These are phyloP conservation scores for Pissodes strobi DNA, from an alignment of 1,140 invertebrate genomes.

Conservation along the genomic window DNA sequence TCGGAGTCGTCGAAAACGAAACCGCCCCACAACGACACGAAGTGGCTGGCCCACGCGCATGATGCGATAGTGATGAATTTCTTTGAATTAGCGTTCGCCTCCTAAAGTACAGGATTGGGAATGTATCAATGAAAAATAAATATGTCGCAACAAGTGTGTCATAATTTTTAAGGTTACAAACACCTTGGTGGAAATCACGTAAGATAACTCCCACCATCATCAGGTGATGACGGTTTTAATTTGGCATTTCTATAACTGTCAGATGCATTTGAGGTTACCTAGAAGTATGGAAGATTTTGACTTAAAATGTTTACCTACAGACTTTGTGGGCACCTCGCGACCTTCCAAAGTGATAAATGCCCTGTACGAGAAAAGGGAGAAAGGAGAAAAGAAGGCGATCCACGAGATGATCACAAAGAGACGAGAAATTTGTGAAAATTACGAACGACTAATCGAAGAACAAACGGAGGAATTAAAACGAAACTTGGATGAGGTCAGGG, in stretches of 20 bases:
- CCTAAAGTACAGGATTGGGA: no score
- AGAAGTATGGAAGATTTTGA: conserved; percentile 10
- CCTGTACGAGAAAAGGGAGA: conserved; percentile 11
- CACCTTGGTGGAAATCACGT: no score
- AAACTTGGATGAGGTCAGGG: not conserved
- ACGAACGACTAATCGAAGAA: not conserved
- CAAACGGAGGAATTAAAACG: not conserved
- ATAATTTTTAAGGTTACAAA: no score
- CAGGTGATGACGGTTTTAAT: no score
- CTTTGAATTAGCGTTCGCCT: conserved; percentile 24
- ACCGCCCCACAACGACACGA: conserved; percentile 68
- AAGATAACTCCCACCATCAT: no score
- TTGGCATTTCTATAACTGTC: no score
- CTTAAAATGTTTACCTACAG: conserved; percentile 13
- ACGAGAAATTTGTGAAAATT: conserved; percentile 17
- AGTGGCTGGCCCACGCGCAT: conserved; percentile 55
- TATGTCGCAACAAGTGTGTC: no score
- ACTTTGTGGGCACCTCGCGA: conserved; percentile 21
- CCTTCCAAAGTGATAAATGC: conserved; percentile 16
- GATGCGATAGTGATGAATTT: conserved; percentile 46
- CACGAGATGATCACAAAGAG: not conserved
- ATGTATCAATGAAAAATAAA: no score
- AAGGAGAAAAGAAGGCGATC: not conserved
- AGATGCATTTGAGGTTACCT: not conserved
- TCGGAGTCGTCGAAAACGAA: conserved; percentile 93